phyloP scores from a whole-genome alignment of 2,797 vertebrate species.

The Botia almorhae region DNA sequence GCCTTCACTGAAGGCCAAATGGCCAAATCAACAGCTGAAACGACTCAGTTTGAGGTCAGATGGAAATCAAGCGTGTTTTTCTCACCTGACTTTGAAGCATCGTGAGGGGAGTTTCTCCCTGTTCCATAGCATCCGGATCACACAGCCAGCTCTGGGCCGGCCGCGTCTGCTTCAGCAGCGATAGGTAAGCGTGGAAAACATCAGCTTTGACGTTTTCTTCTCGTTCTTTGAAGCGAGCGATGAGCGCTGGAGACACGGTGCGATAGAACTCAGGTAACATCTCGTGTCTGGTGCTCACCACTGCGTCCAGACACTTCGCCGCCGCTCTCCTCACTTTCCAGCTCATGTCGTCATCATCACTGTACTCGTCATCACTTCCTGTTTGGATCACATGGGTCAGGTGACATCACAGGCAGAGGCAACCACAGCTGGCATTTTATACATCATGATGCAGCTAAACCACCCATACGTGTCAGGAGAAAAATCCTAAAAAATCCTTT shows the following conservation, averaged over 20 bases:
- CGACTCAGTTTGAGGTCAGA: background rate
- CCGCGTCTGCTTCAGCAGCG: slow-evolving; percentile 96
- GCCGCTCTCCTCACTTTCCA: slow-evolving; percentile 98
- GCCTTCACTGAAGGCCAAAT: too few relatives aligned
- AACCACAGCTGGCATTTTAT: background rate
- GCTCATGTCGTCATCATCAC: slow-evolving; percentile 99
- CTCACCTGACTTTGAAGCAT: slow-evolving; percentile 98
- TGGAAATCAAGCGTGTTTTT: background rate
- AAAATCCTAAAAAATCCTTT: background rate
- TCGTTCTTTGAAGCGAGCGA: slow-evolving; percentile 96
- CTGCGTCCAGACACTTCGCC: slow-evolving; percentile 97
- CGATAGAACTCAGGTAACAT: slow-evolving; percentile 99
- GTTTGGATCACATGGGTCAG: background rate
- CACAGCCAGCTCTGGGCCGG: slow-evolving; percentile 97
- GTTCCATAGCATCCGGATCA: slow-evolving; percentile 98
- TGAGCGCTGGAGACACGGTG: slow-evolving; percentile 94
- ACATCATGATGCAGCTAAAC: background rate
- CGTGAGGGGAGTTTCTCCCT: slow-evolving; percentile 95
- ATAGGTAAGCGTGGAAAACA: slow-evolving; percentile 98
- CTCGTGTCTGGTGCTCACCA: slow-evolving; percentile 96
- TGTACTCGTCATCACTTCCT: slow-evolving; percentile 98
- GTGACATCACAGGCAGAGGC: slow-evolving; percentile 13
- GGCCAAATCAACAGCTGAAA: background rate
- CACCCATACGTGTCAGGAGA: background rate
- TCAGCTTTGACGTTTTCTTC: slow-evolving; percentile 99